Evolutionary conservation across 2,888 invertebrate genomes (phyloP).

Genomic region (Synergus umbraculus): DNA sequence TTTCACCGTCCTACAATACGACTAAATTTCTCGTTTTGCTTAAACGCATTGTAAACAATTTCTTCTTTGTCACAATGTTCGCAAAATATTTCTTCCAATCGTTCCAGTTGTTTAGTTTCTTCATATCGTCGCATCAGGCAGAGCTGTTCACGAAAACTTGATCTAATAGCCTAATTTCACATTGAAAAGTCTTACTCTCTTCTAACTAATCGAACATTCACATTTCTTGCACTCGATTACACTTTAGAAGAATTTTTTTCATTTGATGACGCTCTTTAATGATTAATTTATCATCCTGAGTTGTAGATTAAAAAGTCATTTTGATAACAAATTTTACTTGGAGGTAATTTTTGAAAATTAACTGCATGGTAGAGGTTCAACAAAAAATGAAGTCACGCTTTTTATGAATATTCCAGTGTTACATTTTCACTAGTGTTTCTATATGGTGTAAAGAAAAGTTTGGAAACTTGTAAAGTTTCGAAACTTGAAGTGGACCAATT

Average conservation of each 20-base stretch:
- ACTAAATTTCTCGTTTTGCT: conserved; percentile 5
- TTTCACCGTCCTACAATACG: neutral
- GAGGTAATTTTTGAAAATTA: neutral
- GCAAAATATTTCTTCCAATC: conserved; percentile 9
- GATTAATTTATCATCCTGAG: neutral
- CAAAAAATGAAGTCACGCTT: too few species aligned
- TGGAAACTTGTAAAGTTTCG: neutral
- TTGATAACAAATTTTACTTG: neutral
- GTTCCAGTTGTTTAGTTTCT: neutral
- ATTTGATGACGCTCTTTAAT: neutral
- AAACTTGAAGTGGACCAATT: too few species aligned
- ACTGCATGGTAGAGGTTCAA: too few species aligned
- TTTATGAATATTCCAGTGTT: too few species aligned
- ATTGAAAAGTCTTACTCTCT: conserved; percentile 29
- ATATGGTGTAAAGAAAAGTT: neutral
- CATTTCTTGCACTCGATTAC: conserved; percentile 5
- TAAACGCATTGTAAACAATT: neutral
- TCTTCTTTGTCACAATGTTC: neutral
- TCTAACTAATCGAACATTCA: conserved; percentile 15
- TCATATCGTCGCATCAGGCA: neutral
- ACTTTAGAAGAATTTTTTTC: neutral
- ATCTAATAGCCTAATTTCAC: conserved; percentile 20
- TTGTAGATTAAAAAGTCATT: neutral
- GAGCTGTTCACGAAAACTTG: neutral
- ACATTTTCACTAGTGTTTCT: too few species aligned